Percentiles rank a stretch among this genome's conserved stretches.
Evolutionary conservation across 2,113 vertebrate species (phyloP).

Genomic region (Cephalopterus ornatus): DNA sequence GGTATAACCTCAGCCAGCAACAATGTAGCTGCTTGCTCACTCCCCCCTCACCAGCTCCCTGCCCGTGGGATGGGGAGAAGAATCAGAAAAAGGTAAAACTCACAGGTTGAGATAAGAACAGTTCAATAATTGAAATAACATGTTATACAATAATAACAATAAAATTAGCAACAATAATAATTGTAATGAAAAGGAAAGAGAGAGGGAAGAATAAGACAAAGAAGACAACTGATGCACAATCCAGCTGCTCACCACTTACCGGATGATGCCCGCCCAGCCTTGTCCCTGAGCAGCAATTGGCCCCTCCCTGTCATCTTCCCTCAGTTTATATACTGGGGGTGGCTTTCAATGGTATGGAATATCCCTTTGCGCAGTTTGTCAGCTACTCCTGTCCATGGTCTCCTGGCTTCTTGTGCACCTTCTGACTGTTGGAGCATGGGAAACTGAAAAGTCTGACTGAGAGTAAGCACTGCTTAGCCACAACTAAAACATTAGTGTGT

Average conservation of each 20-base stretch:
- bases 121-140: neutral
- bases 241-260: neutral
- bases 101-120: neutral
- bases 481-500: neutral
- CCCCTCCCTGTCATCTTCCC: neutral
- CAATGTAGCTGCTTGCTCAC: neutral
- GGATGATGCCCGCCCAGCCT: neutral
- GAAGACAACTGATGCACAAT: neutral
- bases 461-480: neutral
- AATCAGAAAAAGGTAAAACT: neutral
- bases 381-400: neutral
- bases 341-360: neutral
- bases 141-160: neutral
- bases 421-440: neutral
- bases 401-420: neutral
- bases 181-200: neutral
- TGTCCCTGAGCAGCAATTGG: neutral
- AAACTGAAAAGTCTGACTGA: neutral
- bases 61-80: neutral
- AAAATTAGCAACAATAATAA: neutral
- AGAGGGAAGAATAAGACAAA: neutral
- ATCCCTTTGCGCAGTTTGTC: neutral
- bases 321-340: neutral
- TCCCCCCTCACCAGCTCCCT: neutral
- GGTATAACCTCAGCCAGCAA: neutral